phyloP scores from a whole-genome alignment of 1,140 invertebrate species.

The Helicoverpa armigera region DNA sequence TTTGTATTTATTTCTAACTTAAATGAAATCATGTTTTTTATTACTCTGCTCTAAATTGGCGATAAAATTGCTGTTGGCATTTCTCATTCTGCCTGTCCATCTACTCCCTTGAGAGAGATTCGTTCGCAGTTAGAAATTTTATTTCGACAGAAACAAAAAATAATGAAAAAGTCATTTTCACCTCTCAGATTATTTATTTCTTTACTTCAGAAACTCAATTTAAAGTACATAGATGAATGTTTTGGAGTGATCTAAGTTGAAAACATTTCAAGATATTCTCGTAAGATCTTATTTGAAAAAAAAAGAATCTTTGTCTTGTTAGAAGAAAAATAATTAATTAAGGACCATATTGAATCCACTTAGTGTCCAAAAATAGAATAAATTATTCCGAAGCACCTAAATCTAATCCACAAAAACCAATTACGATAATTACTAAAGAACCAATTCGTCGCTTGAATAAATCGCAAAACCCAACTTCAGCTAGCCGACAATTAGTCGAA shows the following conservation, averaged over 20 bases:
- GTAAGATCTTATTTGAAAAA: too few relatives aligned
- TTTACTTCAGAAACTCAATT: neutral
- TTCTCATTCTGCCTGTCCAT: neutral
- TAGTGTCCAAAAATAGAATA: neutral
- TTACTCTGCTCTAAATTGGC: neutral
- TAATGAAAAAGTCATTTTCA: conserved; percentile 1
- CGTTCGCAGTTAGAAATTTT: neutral
- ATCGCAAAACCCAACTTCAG: conserved; percentile 41
- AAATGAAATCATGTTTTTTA: neutral
- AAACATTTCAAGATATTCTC: too few relatives aligned
- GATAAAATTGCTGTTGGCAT: neutral
- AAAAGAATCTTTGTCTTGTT: too few relatives aligned
- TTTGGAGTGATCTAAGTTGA: too few relatives aligned
- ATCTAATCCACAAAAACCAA: conserved; percentile 39
- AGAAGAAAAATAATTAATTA: too few relatives aligned
- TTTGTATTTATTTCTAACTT: too few relatives aligned
- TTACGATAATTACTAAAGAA: conserved; percentile 33
- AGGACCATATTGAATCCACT: neutral
- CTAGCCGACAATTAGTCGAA: conserved; percentile 37
- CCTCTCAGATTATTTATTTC: neutral
- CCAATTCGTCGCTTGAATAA: conserved; percentile 40
- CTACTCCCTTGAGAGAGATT: neutral
- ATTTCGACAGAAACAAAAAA: conserved; percentile 2
- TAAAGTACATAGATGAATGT: too few relatives aligned
- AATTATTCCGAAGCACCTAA: neutral